Evolutionary conservation across 1,140 invertebrate genomes (phyloP), one percentile per base, ranked within the genome.

Genomic region (Macrosteles quadrilineatus): DNA sequence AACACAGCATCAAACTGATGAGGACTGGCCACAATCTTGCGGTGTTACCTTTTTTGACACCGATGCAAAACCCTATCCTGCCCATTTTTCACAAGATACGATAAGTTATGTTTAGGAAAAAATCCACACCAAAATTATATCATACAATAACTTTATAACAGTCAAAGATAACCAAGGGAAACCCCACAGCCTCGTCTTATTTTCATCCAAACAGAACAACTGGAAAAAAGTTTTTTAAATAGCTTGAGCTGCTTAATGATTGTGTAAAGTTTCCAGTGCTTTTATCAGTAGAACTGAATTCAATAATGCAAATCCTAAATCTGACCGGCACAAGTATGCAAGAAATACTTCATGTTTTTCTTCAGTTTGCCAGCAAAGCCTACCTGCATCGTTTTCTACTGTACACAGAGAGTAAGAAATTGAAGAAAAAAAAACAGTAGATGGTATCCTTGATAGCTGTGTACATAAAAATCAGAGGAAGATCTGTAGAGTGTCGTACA

Each of bases 191-290:
- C 4, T 50, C 4, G n/a, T 50, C 3, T 6, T 19, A 19, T 50
- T 9, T n/a, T 50, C 47, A 4, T 50, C 47, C 4, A 6, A 11
- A 19, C 3, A 4, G n/a, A 50, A 50, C 6, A 50, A 50, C 47
- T 50, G 47, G 47, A 50, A 50, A 17, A 19, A 50, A 50, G n/a
- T 19, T 50, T 19, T 50, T 50, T n/a, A 50, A 50, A 19, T 19
- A 9, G 14, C 6, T 50, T 4, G 47, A 50, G 21, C 3, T 21
- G 4, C 14, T 50, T 11, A 50, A 50, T 50, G 47, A 50, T 19
- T 50, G 47, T 50, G n/a, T 50, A 50, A 50, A 50, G n/a, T 50
- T 50, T 19, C 47, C 47, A 50, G 3, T 50, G 21, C 47, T 50
- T 11, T 19, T 50, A 3, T 50, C 47, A 11, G n/a, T 50, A 3